Evolutionary conservation across 2,797 vertebrate genomes (phyloP).

Genomic region (Enteromius treurensis): DNA sequence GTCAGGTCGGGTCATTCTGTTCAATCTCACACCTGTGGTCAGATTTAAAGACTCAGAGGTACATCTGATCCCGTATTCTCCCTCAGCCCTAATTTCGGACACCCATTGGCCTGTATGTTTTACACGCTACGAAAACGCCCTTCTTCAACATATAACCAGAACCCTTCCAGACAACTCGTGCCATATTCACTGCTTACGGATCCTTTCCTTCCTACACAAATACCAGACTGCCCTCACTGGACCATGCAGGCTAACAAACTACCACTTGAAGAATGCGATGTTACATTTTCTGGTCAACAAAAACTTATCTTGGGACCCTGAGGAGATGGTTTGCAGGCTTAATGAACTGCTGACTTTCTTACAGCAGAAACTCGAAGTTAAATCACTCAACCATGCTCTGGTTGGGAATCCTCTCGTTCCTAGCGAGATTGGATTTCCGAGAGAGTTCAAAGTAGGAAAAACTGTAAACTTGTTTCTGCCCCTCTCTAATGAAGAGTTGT

Average conservation of each 20-base stretch:
- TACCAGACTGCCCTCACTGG: conserved; percentile 83
- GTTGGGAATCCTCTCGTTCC: conserved; percentile 81
- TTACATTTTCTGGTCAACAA: conserved; percentile 79
- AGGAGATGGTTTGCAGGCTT: conserved; percentile 72
- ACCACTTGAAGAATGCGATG: conserved; percentile 86
- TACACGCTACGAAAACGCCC: conserved; percentile 79
- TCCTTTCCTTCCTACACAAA: conserved; percentile 84
- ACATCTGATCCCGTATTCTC: conserved; percentile 82
- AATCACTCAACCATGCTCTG: conserved; percentile 82
- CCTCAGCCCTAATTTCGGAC: conserved; percentile 62
- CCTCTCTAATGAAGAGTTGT: conserved; percentile 75
- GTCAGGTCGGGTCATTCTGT: conserved; percentile 83
- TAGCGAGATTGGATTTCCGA: conserved; percentile 75
- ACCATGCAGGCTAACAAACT: conserved; percentile 76
- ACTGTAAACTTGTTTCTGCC: conserved; percentile 88
- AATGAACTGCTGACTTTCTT: conserved; percentile 83
- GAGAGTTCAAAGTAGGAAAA: conserved; percentile 73
- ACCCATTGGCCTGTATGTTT: conserved; percentile 85
- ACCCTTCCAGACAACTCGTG: conserved; percentile 81
- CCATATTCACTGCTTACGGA: conserved; percentile 86
- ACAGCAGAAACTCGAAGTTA: conserved; percentile 81
- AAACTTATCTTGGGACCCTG: conserved; percentile 76
- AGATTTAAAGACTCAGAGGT: conserved; percentile 78
- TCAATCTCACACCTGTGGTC: conserved; percentile 86
- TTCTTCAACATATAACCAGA: conserved; percentile 79